phyloP scores from a whole-genome alignment of 2,797 vertebrate species.

The Luscinia megarhynchos region DNA sequence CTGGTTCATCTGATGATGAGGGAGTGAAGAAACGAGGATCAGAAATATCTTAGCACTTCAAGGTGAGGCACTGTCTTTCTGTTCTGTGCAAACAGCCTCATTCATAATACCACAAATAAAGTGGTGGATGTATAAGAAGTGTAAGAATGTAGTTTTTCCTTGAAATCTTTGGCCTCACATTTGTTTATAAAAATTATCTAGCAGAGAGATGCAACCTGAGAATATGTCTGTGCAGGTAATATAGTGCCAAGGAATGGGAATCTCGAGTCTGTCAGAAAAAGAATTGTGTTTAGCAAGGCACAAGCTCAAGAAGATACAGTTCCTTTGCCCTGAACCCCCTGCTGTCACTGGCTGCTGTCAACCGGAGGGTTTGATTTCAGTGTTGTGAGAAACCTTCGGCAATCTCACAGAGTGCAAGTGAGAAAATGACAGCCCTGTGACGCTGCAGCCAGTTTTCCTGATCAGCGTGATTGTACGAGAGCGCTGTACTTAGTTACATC shows the following conservation, averaged over 20 bases:
- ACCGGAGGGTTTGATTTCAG: conserved; percentile 54
- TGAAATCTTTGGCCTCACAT: background rate
- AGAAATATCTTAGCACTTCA: background rate
- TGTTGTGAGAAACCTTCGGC: conserved; percentile 53
- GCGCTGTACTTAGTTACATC: conserved; percentile 72
- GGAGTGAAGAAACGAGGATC: background rate
- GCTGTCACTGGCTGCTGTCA: conserved; percentile 15
- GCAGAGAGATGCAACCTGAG: background rate
- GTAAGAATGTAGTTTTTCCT: background rate
- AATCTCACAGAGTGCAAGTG: conserved; percentile 30
- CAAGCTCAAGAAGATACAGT: background rate
- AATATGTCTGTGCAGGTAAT: background rate
- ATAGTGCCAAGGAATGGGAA: background rate
- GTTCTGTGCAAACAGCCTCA: background rate
- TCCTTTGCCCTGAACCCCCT: background rate
- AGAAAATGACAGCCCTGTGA: conserved; percentile 70
- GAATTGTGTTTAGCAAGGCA: background rate
- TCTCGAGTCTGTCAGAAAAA: background rate
- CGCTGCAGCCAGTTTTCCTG: conserved; percentile 57
- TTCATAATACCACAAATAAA: background rate
- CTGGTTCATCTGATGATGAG: background rate
- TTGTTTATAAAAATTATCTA: background rate
- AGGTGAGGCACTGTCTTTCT: background rate
- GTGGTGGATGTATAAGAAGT: background rate
- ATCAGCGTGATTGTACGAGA: conserved; percentile 72